Percentiles rank a stretch among this genome's conserved stretches.
Evolutionary conservation across 2,797 vertebrate genomes (phyloP).

Genomic region (Pelobates cultripes): DNA sequence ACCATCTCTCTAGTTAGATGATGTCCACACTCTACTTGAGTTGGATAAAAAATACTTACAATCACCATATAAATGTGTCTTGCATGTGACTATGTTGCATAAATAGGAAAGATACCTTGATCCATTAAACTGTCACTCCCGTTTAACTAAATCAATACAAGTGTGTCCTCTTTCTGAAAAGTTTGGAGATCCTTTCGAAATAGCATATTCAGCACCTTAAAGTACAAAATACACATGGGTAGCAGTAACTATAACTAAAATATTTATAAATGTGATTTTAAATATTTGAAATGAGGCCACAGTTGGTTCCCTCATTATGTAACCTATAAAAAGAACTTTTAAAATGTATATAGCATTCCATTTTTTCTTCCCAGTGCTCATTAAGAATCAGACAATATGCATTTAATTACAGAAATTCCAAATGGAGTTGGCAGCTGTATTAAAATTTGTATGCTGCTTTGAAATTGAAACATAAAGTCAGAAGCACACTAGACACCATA

Average conservation of each 20-base stretch:
- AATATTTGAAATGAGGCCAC: slow-evolving; percentile 29
- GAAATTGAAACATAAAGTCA: slow-evolving; percentile 14
- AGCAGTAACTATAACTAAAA: slow-evolving; percentile 10
- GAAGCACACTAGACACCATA: background rate
- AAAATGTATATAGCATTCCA: slow-evolving; percentile 33
- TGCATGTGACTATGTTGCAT: too few species aligned
- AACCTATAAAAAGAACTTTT: slow-evolving; percentile 26
- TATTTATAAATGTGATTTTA: slow-evolving; percentile 3
- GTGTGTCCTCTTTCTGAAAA: background rate
- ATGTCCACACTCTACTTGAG: too few species aligned
- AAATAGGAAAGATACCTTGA: too few species aligned
- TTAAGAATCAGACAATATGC: slow-evolving; percentile 45
- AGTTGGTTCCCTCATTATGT: slow-evolving; percentile 12
- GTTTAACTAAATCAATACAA: background rate
- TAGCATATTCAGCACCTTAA: background rate
- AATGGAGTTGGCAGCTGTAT: slow-evolving; percentile 31
- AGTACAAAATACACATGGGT: slow-evolving; percentile 18
- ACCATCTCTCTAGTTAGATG: too few species aligned
- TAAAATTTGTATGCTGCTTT: slow-evolving; percentile 33
- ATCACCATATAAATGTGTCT: too few species aligned
- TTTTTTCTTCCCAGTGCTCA: slow-evolving; percentile 33
- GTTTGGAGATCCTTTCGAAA: background rate
- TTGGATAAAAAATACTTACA: too few species aligned
- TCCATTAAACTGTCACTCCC: too few species aligned
- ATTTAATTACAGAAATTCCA: slow-evolving; percentile 47